Conservation (phyloP, 1,140 invertebrate genomes). For the Aphis craccivora region DNA sequence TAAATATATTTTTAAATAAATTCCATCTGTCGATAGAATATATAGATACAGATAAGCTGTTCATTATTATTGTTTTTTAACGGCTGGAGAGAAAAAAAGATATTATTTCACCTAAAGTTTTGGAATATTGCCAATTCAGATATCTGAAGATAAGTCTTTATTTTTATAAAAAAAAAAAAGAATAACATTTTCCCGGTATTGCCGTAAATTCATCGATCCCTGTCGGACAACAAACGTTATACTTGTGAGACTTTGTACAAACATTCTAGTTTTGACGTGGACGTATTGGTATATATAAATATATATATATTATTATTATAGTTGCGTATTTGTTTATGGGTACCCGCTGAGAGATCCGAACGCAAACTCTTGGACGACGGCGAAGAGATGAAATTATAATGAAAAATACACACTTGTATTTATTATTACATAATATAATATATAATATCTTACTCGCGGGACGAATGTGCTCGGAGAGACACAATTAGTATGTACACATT, state of each 20-base stretch:
- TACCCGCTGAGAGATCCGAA: background rate
- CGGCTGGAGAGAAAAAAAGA: background rate
- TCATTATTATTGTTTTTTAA: background rate
- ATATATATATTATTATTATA: background rate
- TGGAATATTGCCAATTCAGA: background rate
- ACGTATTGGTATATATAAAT: background rate
- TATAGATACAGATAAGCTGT: background rate
- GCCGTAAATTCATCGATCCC: background rate
- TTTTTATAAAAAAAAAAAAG: background rate
- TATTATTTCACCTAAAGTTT: background rate
- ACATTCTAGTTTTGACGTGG: background rate
- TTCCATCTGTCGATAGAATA: background rate
- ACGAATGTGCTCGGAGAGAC: background rate
- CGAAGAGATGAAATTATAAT: background rate
- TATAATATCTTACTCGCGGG: background rate
- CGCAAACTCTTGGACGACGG: constrained; percentile 4
- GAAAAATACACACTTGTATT: constrained; percentile 17
- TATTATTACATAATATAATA: constrained; percentile 10
- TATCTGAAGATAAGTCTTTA: constrained; percentile 15
- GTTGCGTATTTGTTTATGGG: background rate
- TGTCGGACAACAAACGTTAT: background rate
- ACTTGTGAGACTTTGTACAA: background rate
- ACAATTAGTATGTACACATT: background rate
- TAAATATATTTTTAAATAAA: background rate
- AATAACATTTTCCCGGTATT: background rate